Evolutionary conservation across 2,888 invertebrate genomes (phyloP), one percentile per base, ranked within the genome.

Genomic region (Hypolimnas misippus): DNA sequence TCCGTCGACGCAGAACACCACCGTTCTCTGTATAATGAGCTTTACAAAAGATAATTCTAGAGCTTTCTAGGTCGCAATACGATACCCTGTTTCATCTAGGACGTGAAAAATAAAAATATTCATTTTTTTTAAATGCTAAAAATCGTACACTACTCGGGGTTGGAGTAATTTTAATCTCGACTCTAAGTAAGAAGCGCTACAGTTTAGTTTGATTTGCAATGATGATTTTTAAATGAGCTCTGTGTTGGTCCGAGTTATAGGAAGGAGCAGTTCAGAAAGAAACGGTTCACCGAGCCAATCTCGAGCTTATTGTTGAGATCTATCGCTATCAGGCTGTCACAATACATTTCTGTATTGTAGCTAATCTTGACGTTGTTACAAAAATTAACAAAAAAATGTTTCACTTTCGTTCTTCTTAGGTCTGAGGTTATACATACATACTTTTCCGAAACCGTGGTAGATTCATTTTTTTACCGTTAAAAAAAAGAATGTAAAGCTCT

Each of bases 161-260:
- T 57, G 58, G 58, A 51, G 53, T 50, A 73, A 70, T 65, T 51
- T 56, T 25, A 81, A 82, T 74, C 61, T 75, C 56, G 66, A 70
- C 79, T 75, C 66, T 79, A 77, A 65, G 10, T 0, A 6, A 35
- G 63, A 33, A 55, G 57, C 19, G 40, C 52, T 78, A 83, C 69
- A 73, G 83, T 76, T 69, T 67, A 73, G 64, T 83, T 82, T 66
- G 76, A 78, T 79, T 74, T 75, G 69, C 73, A 63, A 31, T 53
- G 54, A 55, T 40, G 72, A 75, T 78, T 79, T 80, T 76, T 73
- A 74, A 76, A 77, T 76, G 76, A 74, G 69, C 77, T 77, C 73
- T 57, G 57, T 56, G 51, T 63, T 70, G 78, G 78, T 69, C 14
- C 72, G 77, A 80, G 71, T 71, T 44, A 77, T 66, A 73, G 74